Conservation (phyloP, 2,113 vertebrate species). For the Candoia aspera region DNA sequence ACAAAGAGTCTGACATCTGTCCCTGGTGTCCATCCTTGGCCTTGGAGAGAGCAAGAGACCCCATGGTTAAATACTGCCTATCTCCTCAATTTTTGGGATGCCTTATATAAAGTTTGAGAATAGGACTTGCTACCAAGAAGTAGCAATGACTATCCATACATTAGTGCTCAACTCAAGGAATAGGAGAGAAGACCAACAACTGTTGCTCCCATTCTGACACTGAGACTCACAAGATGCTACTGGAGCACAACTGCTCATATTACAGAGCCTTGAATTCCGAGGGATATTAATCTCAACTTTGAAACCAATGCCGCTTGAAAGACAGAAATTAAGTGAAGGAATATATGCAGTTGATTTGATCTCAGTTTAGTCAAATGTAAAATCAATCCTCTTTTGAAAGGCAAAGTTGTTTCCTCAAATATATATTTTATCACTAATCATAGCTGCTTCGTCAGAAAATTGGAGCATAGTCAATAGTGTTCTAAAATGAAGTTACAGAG, state of each 20-base stretch:
- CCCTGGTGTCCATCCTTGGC: background rate
- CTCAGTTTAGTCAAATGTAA: background rate
- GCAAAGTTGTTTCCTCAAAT: background rate
- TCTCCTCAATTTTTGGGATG: background rate
- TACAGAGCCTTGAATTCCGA: background rate
- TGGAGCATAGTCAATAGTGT: background rate
- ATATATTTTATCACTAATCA: background rate
- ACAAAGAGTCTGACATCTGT: background rate
- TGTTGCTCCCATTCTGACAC: background rate
- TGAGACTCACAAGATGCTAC: no score
- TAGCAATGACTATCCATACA: background rate
- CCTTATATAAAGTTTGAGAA: background rate
- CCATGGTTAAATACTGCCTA: background rate
- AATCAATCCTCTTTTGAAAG: background rate
- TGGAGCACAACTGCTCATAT: no score
- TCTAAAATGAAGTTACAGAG: background rate
- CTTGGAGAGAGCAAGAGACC: background rate
- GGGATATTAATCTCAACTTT: background rate
- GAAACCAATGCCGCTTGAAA: background rate
- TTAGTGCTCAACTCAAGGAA: background rate
- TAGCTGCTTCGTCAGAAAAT: conserved; percentile 10
- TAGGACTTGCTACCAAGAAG: no score
- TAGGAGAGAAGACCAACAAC: background rate
- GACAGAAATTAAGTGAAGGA: background rate
- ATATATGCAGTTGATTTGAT: background rate